Base-by-base conservation (phyloP, 2,888 invertebrate species). In the Tenthredo amoena region DNA sequence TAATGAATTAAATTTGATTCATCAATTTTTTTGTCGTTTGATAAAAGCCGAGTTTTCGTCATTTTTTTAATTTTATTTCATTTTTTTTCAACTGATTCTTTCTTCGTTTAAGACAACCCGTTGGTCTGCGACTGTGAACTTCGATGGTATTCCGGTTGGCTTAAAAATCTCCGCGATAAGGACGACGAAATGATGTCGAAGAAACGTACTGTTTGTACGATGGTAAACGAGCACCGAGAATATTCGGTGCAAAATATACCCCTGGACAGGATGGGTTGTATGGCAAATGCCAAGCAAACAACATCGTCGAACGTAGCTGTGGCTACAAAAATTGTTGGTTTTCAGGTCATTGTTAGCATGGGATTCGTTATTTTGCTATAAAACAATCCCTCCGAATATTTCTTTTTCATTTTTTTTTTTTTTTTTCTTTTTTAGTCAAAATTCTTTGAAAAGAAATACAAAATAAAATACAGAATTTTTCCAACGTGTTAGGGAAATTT, bases 161-260 rank as follows among this genome's bases (percentile, higher is more conserved):
- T 98, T 89, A 95, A 96, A 87, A 96, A 96, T 86, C 94, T 97
- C 37, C 96, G 96, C 84, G 97, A 97, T 93, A 96, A 97, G 87
- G 97, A 98, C 91, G 98, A 97, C 93, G 97, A 98, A 93, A 96
- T 97, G 96, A 97, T 97, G 95, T 97, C 97, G 91, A 97, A 97
- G 94, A 98, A 97, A 92, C 95, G 97, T 85, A 97, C 97, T 3
- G 95, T 97, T 76, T 98, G 98, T 94, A 96, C 96, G 87, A 97
- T 98, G 97, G 94, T 95, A 71, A 95, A 95, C 89, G 97, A 98
- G 91, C 97, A 97, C 92, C 95, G 97, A 47, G 98, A 98, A 92
- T 98, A 97, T 94, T 96, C 96, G 91, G 96, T 98, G 86, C 97
- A 97, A 91, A 96, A 96, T 92, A 96, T 98, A 95, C 98, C 98